Conservation (phyloP, 2,888 invertebrate genomes). For the Archaeoteleia sp. region DNA sequence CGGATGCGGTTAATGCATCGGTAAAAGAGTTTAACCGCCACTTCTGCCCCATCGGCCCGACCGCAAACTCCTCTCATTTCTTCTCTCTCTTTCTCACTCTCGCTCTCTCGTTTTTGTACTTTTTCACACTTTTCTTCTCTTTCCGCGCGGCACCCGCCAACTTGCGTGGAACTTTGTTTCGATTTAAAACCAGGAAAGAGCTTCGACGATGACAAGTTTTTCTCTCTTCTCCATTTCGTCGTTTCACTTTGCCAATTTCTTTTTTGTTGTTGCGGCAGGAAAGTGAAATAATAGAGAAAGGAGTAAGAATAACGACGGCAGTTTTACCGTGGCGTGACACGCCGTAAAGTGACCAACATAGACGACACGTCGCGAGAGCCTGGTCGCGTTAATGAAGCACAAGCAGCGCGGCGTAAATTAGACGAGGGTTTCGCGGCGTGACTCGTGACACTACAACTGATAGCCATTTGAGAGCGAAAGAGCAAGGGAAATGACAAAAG, state of each 20-base stretch:
- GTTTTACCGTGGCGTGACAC: not conserved
- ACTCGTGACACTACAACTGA: too few relatives aligned
- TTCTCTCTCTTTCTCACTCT: slow-evolving; percentile 17
- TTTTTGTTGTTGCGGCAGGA: not conserved
- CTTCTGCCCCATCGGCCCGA: slow-evolving; percentile 55
- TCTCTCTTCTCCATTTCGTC: slow-evolving; percentile 16
- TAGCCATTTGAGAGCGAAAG: too few relatives aligned
- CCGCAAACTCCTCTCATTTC: slow-evolving; percentile 45
- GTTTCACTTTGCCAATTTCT: slow-evolving; percentile 2
- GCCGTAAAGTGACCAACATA: not conserved
- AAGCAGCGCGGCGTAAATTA: not conserved
- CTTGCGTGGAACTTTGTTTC: slow-evolving; percentile 32
- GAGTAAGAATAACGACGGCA: not conserved
- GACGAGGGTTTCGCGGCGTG: not conserved
- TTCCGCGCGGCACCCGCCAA: slow-evolving; percentile 15
- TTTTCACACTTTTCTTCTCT: slow-evolving; percentile 21
- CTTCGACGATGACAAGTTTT: slow-evolving; percentile 28
- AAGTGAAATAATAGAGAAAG: not conserved
- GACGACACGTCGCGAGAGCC: too few relatives aligned
- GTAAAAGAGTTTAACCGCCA: slow-evolving; percentile 67
- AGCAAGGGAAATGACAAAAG: too few relatives aligned
- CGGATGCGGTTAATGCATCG: slow-evolving; percentile 74
- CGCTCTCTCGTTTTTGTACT: slow-evolving; percentile 6
- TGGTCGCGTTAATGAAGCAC: not conserved
- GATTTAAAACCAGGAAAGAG: slow-evolving; percentile 22